Percentiles rank a stretch among this genome's conserved stretches.
phyloP scores from a whole-genome alignment of 2,888 invertebrate genomes.

The Anodontia alba region DNA sequence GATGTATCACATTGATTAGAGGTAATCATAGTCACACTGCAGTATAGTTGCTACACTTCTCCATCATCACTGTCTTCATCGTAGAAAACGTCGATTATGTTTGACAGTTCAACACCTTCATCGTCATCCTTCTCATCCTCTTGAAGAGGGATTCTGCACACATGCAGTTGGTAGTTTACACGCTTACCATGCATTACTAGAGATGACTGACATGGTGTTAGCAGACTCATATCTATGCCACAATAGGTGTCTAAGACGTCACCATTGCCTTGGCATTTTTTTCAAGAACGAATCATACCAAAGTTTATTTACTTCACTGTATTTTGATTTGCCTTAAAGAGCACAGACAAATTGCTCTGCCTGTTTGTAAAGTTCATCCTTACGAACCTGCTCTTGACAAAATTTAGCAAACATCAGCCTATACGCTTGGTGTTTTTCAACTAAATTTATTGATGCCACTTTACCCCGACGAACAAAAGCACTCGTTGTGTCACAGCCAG shows the following conservation, averaged over 20 bases:
- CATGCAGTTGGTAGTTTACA: constrained; percentile 9
- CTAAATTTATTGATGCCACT: background rate
- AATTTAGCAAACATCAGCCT: background rate
- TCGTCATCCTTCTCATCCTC: background rate
- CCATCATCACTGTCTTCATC: too few species aligned
- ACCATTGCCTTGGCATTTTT: background rate
- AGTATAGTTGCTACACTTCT: too few species aligned
- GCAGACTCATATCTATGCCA: background rate
- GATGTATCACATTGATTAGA: too few species aligned
- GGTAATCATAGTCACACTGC: too few species aligned
- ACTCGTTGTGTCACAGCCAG: background rate
- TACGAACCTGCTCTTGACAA: background rate
- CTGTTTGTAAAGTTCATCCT: background rate
- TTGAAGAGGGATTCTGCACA: background rate
- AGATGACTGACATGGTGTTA: background rate
- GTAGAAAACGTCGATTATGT: background rate
- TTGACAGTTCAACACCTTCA: background rate
- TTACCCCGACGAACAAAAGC: background rate
- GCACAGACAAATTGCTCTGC: constrained; percentile 5
- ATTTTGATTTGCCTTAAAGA: constrained; percentile 16
- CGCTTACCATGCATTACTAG: background rate
- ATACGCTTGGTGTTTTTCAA: too few species aligned
- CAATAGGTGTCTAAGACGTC: background rate
- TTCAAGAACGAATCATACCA: constrained; percentile 19
- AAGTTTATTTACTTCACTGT: constrained; percentile 17